Evolutionary conservation across 2,888 invertebrate species (phyloP), one percentile per base, ranked within the genome.

Genomic region (Rhimphoctona megacephalus): DNA sequence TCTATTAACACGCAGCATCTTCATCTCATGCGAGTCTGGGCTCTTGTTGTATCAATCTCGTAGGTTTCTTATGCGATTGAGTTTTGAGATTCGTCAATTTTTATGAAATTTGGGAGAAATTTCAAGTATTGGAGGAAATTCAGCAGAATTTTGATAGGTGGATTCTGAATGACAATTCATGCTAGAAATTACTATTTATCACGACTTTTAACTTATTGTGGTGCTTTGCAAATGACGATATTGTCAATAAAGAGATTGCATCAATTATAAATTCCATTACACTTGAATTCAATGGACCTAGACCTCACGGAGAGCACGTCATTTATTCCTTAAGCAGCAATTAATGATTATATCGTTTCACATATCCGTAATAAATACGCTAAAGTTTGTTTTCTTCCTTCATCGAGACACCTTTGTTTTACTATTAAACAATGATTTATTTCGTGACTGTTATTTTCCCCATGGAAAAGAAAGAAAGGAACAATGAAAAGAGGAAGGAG

Each of bases 401-500:
- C 19, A 36, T 25, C 39, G 36, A 39, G 54, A 33, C 9, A 39
- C 54, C 36, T n/a, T 54, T 43, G 57, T 57, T 74, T 61, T 33
- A 2, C 43, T 52, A 74, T 43, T 43, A n/a, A 14, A 25, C n/a
- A 43, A 74, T 74, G 25, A 25, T 57, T 39, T 25, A 25, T 74
- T 17, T 6, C 39, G 54, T 25, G 36, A 33, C 76, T 19, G 30
- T 76, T 30, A 64, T 64, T 33, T n/a, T 17, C 30, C 14, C 19
- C 36, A n/a, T 69, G 69, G 22, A 69, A 25, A n/a, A 66, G 39
- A 19, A 33, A 25, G 33, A n/a, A 85, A 79, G 74, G 79, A 81
- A 81, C 19, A 80, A 61, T 61, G 14, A 64, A 66, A 83, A 19
- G 78, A 78, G 81, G 81, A 33, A 46, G 67, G 78, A 85, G 46